Percentiles rank a stretch among this genome's conserved stretches.
phyloP scores from a whole-genome alignment of 2,113 vertebrate species.

The Odontesthes bonariensis region DNA sequence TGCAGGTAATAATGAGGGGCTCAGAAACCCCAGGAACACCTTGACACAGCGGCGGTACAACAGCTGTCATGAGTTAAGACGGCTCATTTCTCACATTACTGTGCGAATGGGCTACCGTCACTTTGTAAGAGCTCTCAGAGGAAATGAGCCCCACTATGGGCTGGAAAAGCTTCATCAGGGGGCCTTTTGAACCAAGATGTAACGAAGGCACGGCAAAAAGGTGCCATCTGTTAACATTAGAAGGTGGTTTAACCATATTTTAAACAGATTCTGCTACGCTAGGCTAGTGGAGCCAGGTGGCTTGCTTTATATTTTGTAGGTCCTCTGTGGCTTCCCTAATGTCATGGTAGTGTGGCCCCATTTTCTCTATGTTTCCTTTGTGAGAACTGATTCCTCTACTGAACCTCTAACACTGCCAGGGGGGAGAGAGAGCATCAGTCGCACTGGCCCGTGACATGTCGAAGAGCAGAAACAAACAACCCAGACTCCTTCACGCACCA shows the following conservation, averaged over 20 bases:
- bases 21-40: conserved; percentile 28
- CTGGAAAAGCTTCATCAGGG: conserved; percentile 39
- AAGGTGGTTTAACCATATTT: conserved; percentile 37
- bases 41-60: conserved; percentile 1
- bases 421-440: conserved; percentile 40
- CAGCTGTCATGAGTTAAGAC: conserved; percentile 13
- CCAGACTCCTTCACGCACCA: background rate
- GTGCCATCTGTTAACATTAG: conserved; percentile 42
- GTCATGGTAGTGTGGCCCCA: conserved; percentile 42
- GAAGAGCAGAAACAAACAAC: conserved; percentile 3
- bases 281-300: conserved; percentile 22
- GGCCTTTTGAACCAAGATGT: conserved; percentile 39
- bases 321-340: conserved; percentile 23
- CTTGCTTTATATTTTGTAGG: background rate
- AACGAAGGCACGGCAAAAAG: conserved; percentile 29
- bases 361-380: conserved; percentile 43
- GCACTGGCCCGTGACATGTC: conserved; percentile 27
- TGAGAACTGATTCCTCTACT: conserved; percentile 46
- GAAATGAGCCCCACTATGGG: conserved; percentile 21
- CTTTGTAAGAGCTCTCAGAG: conserved; percentile 23
- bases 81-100: conserved; percentile 35
- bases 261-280: background rate
- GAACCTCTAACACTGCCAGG: conserved; percentile 37
- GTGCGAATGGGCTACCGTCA: conserved; percentile 14
- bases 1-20: conserved; percentile 29